Evolutionary conservation across 2,888 invertebrate species (phyloP).

Genomic region (Meta bourneti): DNA sequence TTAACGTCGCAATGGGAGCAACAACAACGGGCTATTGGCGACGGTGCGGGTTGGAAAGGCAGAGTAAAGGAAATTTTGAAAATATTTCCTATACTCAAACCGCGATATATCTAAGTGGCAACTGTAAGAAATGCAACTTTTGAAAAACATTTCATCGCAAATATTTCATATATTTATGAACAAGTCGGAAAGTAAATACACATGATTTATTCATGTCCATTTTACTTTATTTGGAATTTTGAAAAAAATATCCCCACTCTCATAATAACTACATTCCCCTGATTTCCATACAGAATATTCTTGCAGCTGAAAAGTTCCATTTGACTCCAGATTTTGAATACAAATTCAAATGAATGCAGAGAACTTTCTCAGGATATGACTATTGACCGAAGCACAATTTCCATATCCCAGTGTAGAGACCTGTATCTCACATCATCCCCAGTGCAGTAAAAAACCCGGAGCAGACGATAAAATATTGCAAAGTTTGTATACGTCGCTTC

Average conservation of each 20-base stretch:
- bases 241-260: conserved; percentile 23
- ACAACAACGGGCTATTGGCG: too few relatives aligned
- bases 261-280: background rate
- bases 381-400: background rate
- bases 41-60: too few relatives aligned
- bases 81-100: too few relatives aligned
- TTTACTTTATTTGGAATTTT: conserved; percentile 12
- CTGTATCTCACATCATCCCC: too few relatives aligned
- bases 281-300: background rate
- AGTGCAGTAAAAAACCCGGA: background rate
- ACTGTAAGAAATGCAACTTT: background rate
- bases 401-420: background rate
- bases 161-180: background rate
- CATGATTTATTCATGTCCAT: background rate
- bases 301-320: background rate
- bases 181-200: background rate
- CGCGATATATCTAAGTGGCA: too few relatives aligned
- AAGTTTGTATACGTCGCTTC: background rate
- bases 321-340: background rate
- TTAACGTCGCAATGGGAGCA: too few relatives aligned
- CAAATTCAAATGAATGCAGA: background rate
- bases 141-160: background rate
- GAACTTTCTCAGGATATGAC: background rate
- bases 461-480: background rate
- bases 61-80: too few relatives aligned